Percentiles rank a stretch among this genome's conserved stretches.
Evolutionary conservation across 2,888 invertebrate genomes (phyloP).

Genomic region (Euzophera pinguis): DNA sequence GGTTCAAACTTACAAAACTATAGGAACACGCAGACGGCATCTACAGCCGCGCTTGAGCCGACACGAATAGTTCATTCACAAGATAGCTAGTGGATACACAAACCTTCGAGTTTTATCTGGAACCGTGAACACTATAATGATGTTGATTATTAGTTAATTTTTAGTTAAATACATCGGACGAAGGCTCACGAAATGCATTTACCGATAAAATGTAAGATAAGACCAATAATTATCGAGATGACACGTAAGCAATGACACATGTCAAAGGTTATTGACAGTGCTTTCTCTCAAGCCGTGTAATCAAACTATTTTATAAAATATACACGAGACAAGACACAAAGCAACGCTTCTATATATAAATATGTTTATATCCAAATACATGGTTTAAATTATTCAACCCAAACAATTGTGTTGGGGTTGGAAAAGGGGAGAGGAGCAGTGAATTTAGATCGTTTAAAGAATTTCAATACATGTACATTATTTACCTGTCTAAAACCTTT

Average conservation of each 20-base stretch:
- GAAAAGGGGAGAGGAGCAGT: too few relatives aligned
- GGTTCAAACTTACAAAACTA: too few relatives aligned
- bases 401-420: too few relatives aligned
- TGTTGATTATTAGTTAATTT: neutral
- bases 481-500: too few relatives aligned
- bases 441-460: too few relatives aligned
- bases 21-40: too few relatives aligned
- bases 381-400: too few relatives aligned
- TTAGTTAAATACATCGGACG: neutral
- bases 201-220: neutral
- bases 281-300: conserved; percentile 29
- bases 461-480: too few relatives aligned
- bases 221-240: conserved; percentile 32
- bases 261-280: conserved; percentile 79
- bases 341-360: too few relatives aligned
- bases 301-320: too few relatives aligned
- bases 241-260: conserved; percentile 81
- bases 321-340: too few relatives aligned
- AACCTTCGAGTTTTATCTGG: neutral
- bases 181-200: conserved; percentile 38
- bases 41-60: neutral
- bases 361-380: too few relatives aligned
- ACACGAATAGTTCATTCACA: neutral
- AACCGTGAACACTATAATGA: neutral
- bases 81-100: neutral